phyloP scores from a whole-genome alignment of 2,797 vertebrate species.

The Gallinago nigripennis region DNA sequence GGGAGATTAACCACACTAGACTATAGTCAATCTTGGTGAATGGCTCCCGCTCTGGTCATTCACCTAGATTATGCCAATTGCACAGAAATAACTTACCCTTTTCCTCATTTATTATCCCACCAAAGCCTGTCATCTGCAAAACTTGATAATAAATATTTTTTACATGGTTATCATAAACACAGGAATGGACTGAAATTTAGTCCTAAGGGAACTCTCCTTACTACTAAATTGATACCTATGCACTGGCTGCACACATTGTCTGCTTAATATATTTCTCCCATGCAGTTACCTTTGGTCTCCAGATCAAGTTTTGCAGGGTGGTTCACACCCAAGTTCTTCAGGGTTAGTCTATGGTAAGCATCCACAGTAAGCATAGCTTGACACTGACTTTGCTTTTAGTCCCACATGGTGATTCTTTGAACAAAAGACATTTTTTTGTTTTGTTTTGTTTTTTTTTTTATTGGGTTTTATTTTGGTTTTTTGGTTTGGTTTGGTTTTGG shows the following conservation, averaged over 20 bases:
- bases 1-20: neutral
- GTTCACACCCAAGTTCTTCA: neutral
- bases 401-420: neutral
- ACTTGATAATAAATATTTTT: neutral
- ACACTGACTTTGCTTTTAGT: neutral
- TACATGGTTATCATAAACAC: neutral
- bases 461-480: neutral
- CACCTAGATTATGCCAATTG: neutral
- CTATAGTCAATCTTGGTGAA: neutral
- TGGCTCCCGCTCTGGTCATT: neutral
- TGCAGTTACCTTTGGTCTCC: neutral
- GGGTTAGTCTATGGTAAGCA: neutral
- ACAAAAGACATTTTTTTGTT: neutral
- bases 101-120: neutral
- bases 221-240: no score
- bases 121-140: neutral
- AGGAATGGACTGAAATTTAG: neutral
- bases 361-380: neutral
- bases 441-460: neutral
- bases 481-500: neutral
- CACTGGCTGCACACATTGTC: neutral
- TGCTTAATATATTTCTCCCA: neutral
- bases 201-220: neutral
- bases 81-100: neutral
- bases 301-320: neutral